A percentile compares a stretch with the other conserved stretches of the same genome.
phyloP scores from a whole-genome alignment of 2,888 invertebrate genomes.

The Eulithis testata region DNA sequence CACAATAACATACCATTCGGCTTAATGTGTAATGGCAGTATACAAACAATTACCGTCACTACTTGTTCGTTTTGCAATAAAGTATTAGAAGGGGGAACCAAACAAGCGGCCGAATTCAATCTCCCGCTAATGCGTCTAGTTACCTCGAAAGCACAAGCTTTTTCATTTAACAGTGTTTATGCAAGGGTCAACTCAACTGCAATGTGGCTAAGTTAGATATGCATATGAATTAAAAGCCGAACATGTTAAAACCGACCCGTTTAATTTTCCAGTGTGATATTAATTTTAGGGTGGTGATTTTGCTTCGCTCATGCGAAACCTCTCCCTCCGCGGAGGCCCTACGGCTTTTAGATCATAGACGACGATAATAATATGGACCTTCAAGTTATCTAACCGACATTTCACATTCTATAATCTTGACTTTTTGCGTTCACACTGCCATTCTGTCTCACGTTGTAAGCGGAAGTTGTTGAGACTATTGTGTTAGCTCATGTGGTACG shows the following conservation, averaged over 20 bases:
- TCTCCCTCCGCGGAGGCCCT: constrained; percentile 48
- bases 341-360: constrained; percentile 52
- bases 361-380: constrained; percentile 67
- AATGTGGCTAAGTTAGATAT: constrained; percentile 65
- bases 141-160: constrained; percentile 44
- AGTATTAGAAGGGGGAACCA: constrained; percentile 51
- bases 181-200: constrained; percentile 58
- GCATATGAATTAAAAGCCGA: constrained; percentile 55
- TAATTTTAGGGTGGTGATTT: constrained; percentile 73
- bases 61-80: constrained; percentile 57
- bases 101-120: constrained; percentile 57
- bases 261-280: constrained; percentile 72
- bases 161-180: constrained; percentile 52
- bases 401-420: constrained; percentile 24
- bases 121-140: constrained; percentile 41
- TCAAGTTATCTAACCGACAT: constrained; percentile 29
- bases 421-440: constrained; percentile 23
- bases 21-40: constrained; percentile 45
- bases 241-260: constrained; percentile 52
- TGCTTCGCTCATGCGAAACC: constrained; percentile 58
- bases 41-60: constrained; percentile 56
- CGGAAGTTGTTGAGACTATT: constrained; percentile 41
- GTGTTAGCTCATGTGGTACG: constrained; percentile 38
- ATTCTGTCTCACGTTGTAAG: constrained; percentile 35
- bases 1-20: constrained; percentile 50